Percentiles rank a stretch among this genome's conserved stretches.
Evolutionary conservation across 2,797 vertebrate genomes (phyloP).

Genomic region (Propithecus perrieri): DNA sequence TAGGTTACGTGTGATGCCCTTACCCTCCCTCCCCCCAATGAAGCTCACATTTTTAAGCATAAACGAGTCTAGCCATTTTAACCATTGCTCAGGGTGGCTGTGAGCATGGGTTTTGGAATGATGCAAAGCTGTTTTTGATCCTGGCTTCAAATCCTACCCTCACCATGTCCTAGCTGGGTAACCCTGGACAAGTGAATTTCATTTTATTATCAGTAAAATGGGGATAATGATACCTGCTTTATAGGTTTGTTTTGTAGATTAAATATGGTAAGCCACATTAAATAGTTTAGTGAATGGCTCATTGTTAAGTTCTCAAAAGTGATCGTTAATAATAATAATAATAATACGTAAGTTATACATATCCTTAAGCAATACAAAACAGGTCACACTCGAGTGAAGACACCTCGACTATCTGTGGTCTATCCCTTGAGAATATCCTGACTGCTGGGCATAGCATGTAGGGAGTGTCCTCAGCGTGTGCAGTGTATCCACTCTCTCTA

Average conservation of each 20-base stretch:
- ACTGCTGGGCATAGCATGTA: not conserved
- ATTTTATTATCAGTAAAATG: not conserved
- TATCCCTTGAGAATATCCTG: not conserved
- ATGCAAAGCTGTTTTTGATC: not conserved
- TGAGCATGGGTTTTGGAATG: not conserved
- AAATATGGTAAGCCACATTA: not conserved
- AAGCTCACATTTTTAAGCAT: not conserved
- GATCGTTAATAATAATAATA: not conserved
- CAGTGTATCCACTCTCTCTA: not conserved
- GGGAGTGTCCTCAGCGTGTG: rapidly evolving
- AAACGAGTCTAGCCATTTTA: not conserved
- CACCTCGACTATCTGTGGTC: not conserved
- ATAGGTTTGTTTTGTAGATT: not conserved
- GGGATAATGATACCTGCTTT: not conserved
- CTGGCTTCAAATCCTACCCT: not conserved
- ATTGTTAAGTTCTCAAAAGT: not conserved
- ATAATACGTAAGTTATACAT: not conserved
- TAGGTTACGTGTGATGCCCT: no score
- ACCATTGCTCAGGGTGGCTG: not conserved
- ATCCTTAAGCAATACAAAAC: not conserved
- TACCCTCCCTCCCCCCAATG: no score
- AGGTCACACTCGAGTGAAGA: not conserved
- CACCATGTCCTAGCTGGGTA: not conserved
- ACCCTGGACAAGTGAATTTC: not conserved
- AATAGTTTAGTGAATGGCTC: not conserved